Evolutionary conservation across 2,797 vertebrate species (phyloP).

Genomic region (Chaetophractus vellerosus): DNA sequence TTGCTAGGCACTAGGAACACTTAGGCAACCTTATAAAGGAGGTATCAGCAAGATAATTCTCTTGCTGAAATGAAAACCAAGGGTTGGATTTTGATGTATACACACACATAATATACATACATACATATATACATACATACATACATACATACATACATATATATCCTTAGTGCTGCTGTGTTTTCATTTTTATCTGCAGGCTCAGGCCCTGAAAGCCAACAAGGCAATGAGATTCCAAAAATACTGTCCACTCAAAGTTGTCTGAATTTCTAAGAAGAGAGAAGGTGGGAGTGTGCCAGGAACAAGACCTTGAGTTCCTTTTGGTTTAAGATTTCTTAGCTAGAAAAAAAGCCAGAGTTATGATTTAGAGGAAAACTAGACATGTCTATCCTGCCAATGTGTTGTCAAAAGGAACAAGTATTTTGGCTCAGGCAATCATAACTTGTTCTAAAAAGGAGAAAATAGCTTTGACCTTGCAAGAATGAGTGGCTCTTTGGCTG

Average conservation of each 20-base stretch:
- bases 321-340: slow-evolving; percentile 54
- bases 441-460: slow-evolving; percentile 63
- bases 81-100: not conserved
- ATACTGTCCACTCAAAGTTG: slow-evolving; percentile 41
- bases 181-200: slow-evolving; percentile 46
- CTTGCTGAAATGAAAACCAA: slow-evolving; percentile 65
- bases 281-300: slow-evolving; percentile 3
- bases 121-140: not conserved
- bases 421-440: slow-evolving; percentile 11
- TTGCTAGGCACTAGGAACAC: slow-evolving; percentile 11
- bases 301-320: slow-evolving; percentile 45
- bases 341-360: slow-evolving; percentile 46
- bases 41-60: slow-evolving; percentile 2
- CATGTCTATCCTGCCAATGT: not conserved
- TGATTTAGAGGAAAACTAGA: slow-evolving; percentile 58
- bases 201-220: not conserved
- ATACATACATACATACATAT: not conserved
- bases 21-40: not conserved
- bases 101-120: too few relatives aligned
- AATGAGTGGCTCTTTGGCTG: not conserved
- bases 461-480: slow-evolving; percentile 54
- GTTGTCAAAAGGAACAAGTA: slow-evolving; percentile 34
- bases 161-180: not conserved
- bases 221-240: slow-evolving; percentile 47
- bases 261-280: slow-evolving; percentile 60